Evolutionary conservation across 2,888 invertebrate species (phyloP), one percentile per base, ranked within the genome.

Genomic region (Trypoxylon attenuatum): DNA sequence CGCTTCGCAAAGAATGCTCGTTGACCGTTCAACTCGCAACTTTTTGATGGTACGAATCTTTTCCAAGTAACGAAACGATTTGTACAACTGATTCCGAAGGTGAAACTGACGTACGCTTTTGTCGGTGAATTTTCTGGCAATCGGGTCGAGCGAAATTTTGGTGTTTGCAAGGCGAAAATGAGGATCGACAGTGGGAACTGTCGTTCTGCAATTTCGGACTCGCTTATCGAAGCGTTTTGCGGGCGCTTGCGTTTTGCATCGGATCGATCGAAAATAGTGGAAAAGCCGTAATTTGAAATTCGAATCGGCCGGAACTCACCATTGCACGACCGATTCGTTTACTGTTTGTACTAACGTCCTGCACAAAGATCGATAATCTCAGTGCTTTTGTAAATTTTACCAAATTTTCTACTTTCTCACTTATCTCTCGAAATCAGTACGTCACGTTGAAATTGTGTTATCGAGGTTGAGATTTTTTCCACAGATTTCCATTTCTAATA

Each of bases 251-350:
- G 55, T 56, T 54, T 18, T 5, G 22, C 27, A 51, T n/a, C 33
- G 33, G 68, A 19, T 60, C 68, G 63, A 67, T 50, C 54, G 61
- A 58, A 64, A 64, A 64, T 60, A 18, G 10, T 29, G 38, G 19
- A 33, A 4, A 27, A 38, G 18, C 13, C 43, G 21, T 2, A 51
- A 56, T 60, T 69, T 60, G 25, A 46, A 67, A 68, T 57, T 64
- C 55, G 38, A 21, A 64, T 43, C 5, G 13, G 38, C 10, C 2
- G 1, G 19, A 3, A n/a, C 8, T 22, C 13, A 3, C 45, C 10
- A 16, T 23, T 8, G 8, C 5, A n/a, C n/a, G 6, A 25, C 42
- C 18, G 25, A 47, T 22, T 49, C 53, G 49, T 59, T 59, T 46
- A 2, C 22, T 23, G 50, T 25, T 22, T 16, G 21, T 13, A 33